Base-by-base conservation (phyloP, 2,797 vertebrate genomes). In the Acipenser transmontanus region DNA sequence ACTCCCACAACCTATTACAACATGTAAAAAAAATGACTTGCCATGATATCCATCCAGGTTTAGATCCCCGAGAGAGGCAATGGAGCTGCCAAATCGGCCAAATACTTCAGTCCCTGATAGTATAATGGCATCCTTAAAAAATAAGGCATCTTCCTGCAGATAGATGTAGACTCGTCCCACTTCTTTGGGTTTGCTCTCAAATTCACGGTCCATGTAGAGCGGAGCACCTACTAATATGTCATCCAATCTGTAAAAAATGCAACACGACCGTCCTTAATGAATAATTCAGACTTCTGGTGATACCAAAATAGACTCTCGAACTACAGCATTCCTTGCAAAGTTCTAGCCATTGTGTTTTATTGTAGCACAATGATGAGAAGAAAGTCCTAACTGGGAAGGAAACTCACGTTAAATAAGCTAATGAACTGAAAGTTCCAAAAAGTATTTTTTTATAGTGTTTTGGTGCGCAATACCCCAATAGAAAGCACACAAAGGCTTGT, bases 1-100 rank as follows among this genome's bases (percentile, higher is more conserved):
- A 34, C 34, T 34, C 34, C 34, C 34, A 34, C 34, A 34, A 3
- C 2, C 34, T 34, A 34, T 34, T 34, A 34, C 34, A 34, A 34
- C 34, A 34, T 34, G 34, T 34, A 34, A 34, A 34, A 34, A 34
- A 34, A 34, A 34, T 34, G 34, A 47, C 76, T 78, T 90, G 99
- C 97, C 97, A 7, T 96, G 92, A 77, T 91, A 99, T 76, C 96
- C 96, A 8, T 99, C 97, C 78, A 95, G 94, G 83, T 98, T 97
- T 79, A 98, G 74, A 80, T 99, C 97, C 74, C 94, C 95, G 61
- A 99, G 81, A 2, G 94, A 92, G 0, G 94, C 91, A 52, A 99
- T 87, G 3, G 97, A 87, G 1, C 92, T 97, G 69, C 97, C 97
- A 2, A 96, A 98, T 80, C 97, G 94, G 8, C 95, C 95, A 0